Base-by-base conservation (phyloP, 2,797 vertebrate genomes). In the Pristis pectinata region DNA sequence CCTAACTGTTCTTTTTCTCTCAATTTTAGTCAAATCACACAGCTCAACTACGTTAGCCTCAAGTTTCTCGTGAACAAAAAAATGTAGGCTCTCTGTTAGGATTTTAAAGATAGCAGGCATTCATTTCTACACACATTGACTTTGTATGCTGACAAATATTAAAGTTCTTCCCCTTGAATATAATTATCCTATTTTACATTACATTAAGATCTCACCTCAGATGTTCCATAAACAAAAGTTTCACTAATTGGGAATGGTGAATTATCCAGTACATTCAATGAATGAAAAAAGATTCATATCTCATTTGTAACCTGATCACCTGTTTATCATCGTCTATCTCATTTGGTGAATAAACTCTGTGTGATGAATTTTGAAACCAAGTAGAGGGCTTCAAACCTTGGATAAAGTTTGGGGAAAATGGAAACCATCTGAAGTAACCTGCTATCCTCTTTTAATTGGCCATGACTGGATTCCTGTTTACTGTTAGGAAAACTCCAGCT, bases 171-270 rank as follows among this genome's bases (percentile, higher is more conserved):
- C 37, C 37, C 61, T 70, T 93, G 91, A 41, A 67, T 74, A 11
- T 93, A 72, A 72, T 93, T 4, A 93, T 72, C 24, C 64, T 93
- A 10, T 41, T 93, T 93, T 70, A 72, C 41, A 72, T 93, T 92
- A 92, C 59, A 92, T 70, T 44, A 93, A 41, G 6, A 93, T 70
- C 64, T 44, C 64, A 74, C 41, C 91, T 93, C 91, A 27, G 11
- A 93, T 72, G 24, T 37, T 49, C 22, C 49, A 49, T 93, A 30
- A 93, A 49, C 24, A 93, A 41, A 41, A 93, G 37, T 59, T 13
- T 34, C 87, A 53, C 85, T 61, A 89, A 37, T 89, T 89, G 56
- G 34, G 34, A 61, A 61, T 89, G 34, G 30, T 85, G 82, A 49
- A 85, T 85, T 53, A 30, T 53, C 19, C 37, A 80, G 9, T 44